Percentiles rank a stretch among this genome's conserved stretches.
Evolutionary conservation across 2,797 vertebrate genomes (phyloP).

Genomic region (Trachops cirrhosus): DNA sequence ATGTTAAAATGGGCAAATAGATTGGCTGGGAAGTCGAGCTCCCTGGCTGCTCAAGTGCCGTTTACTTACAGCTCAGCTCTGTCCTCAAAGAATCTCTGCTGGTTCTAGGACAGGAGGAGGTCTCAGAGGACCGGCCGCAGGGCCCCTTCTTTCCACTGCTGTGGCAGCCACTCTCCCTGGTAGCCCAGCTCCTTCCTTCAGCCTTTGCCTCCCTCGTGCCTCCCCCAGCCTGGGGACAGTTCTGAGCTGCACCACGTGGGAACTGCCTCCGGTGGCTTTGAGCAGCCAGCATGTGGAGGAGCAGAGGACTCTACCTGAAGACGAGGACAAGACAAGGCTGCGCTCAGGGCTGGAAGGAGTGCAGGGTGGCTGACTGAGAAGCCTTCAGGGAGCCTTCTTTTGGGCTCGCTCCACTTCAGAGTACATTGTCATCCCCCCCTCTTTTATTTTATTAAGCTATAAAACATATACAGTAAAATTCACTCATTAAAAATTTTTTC

Average conservation of each 20-base stretch:
- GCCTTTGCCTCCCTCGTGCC: not conserved
- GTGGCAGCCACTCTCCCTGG: not conserved
- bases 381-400: not conserved
- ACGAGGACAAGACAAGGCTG: not conserved
- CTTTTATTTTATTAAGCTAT: not conserved
- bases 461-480: not conserved
- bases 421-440: not conserved
- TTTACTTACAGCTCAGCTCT: not conserved
- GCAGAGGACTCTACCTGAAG: not conserved
- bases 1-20: not conserved
- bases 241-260: not conserved
- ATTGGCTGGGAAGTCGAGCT: not conserved
- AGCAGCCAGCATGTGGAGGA: not conserved
- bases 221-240: not conserved
- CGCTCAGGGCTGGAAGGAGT: not conserved
- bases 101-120: not conserved
- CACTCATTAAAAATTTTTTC: not conserved
- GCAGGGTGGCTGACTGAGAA: not conserved
- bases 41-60: not conserved
- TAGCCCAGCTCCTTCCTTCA: not conserved
- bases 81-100: not conserved
- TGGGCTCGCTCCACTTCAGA: not conserved
- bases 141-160: not conserved
- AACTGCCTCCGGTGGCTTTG: not conserved
- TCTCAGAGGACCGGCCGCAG: not conserved